A percentile compares a stretch with the other conserved stretches of the same genome.
Conservation (phyloP, 2,888 invertebrate species). For the Dolomedes plantarius region DNA sequence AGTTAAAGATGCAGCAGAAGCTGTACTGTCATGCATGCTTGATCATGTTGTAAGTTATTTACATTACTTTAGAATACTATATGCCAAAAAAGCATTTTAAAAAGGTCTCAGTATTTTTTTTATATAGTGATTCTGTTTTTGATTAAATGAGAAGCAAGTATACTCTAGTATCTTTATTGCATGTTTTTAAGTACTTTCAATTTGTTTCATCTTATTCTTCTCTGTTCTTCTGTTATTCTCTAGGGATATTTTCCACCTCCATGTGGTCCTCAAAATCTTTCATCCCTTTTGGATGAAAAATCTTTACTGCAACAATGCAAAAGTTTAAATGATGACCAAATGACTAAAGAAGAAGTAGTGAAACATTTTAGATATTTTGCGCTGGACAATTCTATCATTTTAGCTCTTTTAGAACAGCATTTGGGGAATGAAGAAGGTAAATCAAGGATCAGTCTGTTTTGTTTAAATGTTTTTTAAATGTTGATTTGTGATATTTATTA, state of each 20-base stretch:
- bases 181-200: too few species aligned
- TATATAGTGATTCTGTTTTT: too few species aligned
- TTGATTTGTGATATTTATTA: too few species aligned
- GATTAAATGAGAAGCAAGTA: too few species aligned
- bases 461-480: too few species aligned
- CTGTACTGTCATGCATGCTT: constrained; percentile 90
- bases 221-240: too few species aligned
- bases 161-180: too few species aligned
- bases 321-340: constrained; percentile 79
- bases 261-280: constrained; percentile 88
- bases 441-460: too few species aligned
- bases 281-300: constrained; percentile 91
- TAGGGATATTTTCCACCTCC: constrained; percentile 90
- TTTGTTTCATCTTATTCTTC: too few species aligned
- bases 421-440: constrained; percentile 86
- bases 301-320: constrained; percentile 87
- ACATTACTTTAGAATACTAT: too few species aligned
- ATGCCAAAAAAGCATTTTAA: too few species aligned
- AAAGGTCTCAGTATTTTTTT: too few species aligned
- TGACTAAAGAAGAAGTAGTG: constrained; percentile 81
- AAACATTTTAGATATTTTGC: constrained; percentile 88
- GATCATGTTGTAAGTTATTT: constrained; percentile 84
- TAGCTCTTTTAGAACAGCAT: constrained; percentile 92
- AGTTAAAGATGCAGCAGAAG: constrained; percentile 97
- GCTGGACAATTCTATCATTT: constrained; percentile 90